Evolutionary conservation across 2,888 invertebrate genomes (phyloP).

Genomic region (Drosophila kanekoi): DNA sequence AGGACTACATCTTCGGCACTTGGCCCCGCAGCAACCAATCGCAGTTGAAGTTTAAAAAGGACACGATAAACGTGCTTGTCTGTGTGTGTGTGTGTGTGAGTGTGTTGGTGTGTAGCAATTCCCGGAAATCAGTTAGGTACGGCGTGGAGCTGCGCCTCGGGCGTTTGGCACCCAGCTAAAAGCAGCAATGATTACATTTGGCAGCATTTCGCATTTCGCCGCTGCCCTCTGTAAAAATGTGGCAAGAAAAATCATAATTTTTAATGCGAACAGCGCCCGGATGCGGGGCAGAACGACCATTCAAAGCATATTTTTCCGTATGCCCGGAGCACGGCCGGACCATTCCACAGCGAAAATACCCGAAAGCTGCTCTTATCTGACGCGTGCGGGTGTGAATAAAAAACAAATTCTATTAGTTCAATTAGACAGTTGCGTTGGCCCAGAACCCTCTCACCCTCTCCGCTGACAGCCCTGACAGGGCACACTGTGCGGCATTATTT

Average conservation of each 20-base stretch:
- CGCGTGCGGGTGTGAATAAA: slow-evolving; percentile 60
- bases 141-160: slow-evolving; percentile 53
- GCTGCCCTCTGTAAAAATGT: slow-evolving; percentile 23
- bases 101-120: slow-evolving; percentile 42
- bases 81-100: slow-evolving; percentile 26
- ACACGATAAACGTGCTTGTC: slow-evolving; percentile 15
- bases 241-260: slow-evolving; percentile 55
- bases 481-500: slow-evolving; percentile 34
- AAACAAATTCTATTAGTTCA: slow-evolving; percentile 68
- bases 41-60: slow-evolving; percentile 23
- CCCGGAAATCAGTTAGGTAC: slow-evolving; percentile 76
- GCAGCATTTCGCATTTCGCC: slow-evolving; percentile 44
- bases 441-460: neutral
- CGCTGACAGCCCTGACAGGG: neutral
- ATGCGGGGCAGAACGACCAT: slow-evolving; percentile 20
- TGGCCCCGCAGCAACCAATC: slow-evolving; percentile 14
- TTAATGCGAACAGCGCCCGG: slow-evolving; percentile 36
- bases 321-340: slow-evolving; percentile 25
- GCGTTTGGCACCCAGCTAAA: slow-evolving; percentile 61
- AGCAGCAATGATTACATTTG: slow-evolving; percentile 66
- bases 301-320: slow-evolving; percentile 42
- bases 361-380: slow-evolving; percentile 52
- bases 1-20: slow-evolving; percentile 46
- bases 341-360: slow-evolving; percentile 11
- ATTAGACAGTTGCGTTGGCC: slow-evolving; percentile 56